phyloP scores from a whole-genome alignment of 2,888 invertebrate genomes.

The Euspilapteryx auroguttella region DNA sequence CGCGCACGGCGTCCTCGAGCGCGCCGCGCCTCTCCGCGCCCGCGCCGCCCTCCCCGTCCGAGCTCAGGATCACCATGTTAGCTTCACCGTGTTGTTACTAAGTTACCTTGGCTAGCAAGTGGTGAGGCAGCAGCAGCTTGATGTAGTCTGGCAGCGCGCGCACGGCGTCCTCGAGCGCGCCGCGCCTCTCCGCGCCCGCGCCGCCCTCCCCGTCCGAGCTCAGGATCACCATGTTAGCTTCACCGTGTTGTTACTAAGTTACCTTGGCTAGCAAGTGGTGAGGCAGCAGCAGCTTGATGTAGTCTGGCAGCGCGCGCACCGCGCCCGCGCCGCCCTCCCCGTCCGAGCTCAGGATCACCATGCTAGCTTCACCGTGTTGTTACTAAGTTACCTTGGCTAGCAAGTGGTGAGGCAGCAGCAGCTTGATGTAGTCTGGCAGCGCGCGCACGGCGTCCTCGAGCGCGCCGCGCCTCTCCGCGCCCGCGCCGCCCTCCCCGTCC shows the following conservation, averaged over 20 bases:
- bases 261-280: conserved; percentile 44
- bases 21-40: conserved; percentile 37
- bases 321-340: too few relatives aligned
- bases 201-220: too few relatives aligned
- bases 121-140: conserved; percentile 40
- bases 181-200: conserved; percentile 40
- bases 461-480: conserved; percentile 31
- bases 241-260: conserved; percentile 48
- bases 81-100: conserved; percentile 51
- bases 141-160: conserved; percentile 46
- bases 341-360: conserved; percentile 43
- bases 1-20: conserved; percentile 45
- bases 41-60: too few relatives aligned
- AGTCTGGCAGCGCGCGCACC: conserved; percentile 42
- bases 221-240: conserved; percentile 44
- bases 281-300: conserved; percentile 43
- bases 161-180: conserved; percentile 45
- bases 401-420: conserved; percentile 36
- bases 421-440: conserved; percentile 46
- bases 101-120: conserved; percentile 43
- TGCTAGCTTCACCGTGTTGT: conserved; percentile 49
- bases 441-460: conserved; percentile 48
- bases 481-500: conserved; percentile 37
- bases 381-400: conserved; percentile 49
- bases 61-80: conserved; percentile 42